Evolutionary conservation across 1,140 invertebrate genomes (phyloP).

Genomic region (Zaprionus camerounensis): DNA sequence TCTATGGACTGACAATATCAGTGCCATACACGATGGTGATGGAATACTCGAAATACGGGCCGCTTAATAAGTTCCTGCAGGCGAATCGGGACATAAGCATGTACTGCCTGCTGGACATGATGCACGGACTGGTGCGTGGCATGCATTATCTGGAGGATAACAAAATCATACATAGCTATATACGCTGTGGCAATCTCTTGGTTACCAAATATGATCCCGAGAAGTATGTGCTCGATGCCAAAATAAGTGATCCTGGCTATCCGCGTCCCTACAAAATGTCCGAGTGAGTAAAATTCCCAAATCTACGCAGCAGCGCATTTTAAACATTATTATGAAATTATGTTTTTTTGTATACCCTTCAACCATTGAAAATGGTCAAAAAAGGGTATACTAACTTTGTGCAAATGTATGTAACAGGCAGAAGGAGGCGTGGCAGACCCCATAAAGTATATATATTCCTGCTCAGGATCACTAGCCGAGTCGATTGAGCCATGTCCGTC

Average conservation of each 20-base stretch:
- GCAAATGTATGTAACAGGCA: too few relatives aligned
- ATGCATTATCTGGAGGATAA: constrained; percentile 88
- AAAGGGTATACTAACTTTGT: too few relatives aligned
- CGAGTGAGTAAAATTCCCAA: constrained; percentile 51
- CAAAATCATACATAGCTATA: constrained; percentile 92
- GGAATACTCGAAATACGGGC: constrained; percentile 91
- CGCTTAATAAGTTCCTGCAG: constrained; percentile 90
- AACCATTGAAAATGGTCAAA: too few relatives aligned
- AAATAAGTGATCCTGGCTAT: constrained; percentile 92
- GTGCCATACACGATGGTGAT: constrained; percentile 91
- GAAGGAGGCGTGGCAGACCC: too few relatives aligned
- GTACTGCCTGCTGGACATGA: constrained; percentile 91
- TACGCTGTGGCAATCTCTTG: constrained; percentile 92
- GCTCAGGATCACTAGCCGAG: too few relatives aligned
- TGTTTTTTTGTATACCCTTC: too few relatives aligned
- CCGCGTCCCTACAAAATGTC: constrained; percentile 78
- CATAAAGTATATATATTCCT: too few relatives aligned
- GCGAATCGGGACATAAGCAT: constrained; percentile 86
- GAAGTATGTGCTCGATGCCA: constrained; percentile 89
- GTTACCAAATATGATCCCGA: constrained; percentile 87
- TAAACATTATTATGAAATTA: too few relatives aligned
- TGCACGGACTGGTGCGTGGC: constrained; percentile 90
- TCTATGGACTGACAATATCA: constrained; percentile 91
- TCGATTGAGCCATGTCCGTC: too few relatives aligned
- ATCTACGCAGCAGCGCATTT: background rate